Evolutionary conservation across 2,888 invertebrate genomes (phyloP).

Genomic region (Chrysotoxum bicinctum): DNA sequence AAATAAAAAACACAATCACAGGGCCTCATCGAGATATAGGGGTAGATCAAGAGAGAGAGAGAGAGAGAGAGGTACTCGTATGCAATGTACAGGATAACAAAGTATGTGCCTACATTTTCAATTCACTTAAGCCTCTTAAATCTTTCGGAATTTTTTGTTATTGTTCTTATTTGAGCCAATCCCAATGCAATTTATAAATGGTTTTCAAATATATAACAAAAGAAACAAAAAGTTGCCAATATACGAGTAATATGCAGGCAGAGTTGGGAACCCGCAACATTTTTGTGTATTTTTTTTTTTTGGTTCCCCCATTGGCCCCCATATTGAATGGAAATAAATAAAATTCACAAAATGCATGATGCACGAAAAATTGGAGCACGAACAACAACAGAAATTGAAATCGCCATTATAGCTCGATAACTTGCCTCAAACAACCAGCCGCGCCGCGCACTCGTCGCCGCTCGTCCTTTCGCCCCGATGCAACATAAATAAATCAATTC

Average conservation of each 20-base stretch:
- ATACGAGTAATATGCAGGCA: slow-evolving; percentile 71
- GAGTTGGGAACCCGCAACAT: slow-evolving; percentile 61
- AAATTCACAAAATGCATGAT: slow-evolving; percentile 70
- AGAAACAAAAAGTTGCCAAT: slow-evolving; percentile 38
- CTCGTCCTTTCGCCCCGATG: slow-evolving; percentile 16
- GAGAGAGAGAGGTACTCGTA: background rate
- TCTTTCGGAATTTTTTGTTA: slow-evolving; percentile 41
- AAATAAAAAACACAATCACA: slow-evolving; percentile 11
- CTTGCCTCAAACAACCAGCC: background rate
- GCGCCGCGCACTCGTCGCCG: no score
- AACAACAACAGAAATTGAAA: slow-evolving; percentile 70
- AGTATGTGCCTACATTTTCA: slow-evolving; percentile 72
- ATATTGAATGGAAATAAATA: slow-evolving; percentile 66
- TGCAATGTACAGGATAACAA: slow-evolving; percentile 42
- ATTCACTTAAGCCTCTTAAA: slow-evolving; percentile 72
- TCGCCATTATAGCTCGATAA: slow-evolving; percentile 22
- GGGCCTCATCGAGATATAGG: background rate
- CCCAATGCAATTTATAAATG: slow-evolving; percentile 73
- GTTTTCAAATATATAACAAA: slow-evolving; percentile 34
- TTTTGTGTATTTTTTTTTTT: slow-evolving; percentile 22
- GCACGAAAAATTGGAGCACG: slow-evolving; percentile 73
- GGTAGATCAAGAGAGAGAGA: background rate
- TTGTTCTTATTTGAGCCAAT: slow-evolving; percentile 47
- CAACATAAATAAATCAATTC: slow-evolving; percentile 74
- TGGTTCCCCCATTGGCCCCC: slow-evolving; percentile 6